These are phyloP conservation scores for Motacilla alba DNA, from an alignment of 2,113 vertebrate species.

Conservation along the genomic window DNA sequence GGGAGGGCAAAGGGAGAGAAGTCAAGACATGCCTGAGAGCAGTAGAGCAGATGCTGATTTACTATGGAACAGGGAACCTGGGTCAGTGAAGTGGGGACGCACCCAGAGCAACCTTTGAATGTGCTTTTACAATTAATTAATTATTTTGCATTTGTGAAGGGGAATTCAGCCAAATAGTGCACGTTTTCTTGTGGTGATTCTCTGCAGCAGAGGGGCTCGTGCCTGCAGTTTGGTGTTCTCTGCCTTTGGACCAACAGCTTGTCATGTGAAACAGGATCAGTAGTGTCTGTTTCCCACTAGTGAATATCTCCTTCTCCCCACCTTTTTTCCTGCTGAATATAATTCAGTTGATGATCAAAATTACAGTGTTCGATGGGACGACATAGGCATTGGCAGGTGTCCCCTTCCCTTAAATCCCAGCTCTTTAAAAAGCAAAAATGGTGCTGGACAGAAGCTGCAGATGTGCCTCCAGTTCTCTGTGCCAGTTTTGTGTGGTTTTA, in stretches of 20 bases:
- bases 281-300: not conserved
- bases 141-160: slow-evolving; percentile 69
- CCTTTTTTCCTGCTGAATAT: not conserved
- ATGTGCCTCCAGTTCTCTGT: not conserved
- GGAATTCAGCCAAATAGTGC: slow-evolving; percentile 51
- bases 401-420: not conserved
- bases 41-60: slow-evolving; percentile 56
- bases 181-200: slow-evolving; percentile 6
- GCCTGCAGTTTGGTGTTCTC: slow-evolving; percentile 10
- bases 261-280: not conserved
- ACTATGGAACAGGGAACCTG: slow-evolving; percentile 63
- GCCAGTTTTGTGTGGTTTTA: not conserved
- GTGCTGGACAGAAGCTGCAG: not conserved
- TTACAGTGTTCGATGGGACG: not conserved
- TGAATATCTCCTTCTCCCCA: not conserved
- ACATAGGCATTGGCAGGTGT: not conserved
- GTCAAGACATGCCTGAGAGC: not conserved
- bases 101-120: slow-evolving; percentile 66
- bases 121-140: slow-evolving; percentile 67
- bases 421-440: not conserved
- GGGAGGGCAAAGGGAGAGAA: not conserved
- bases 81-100: slow-evolving; percentile 62
- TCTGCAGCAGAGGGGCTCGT: slow-evolving; percentile 19
- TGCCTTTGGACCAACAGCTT: slow-evolving; percentile 48
- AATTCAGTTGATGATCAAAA: not conserved